Percentiles rank a stretch among this genome's conserved stretches.
phyloP scores from a whole-genome alignment of 2,113 vertebrate species.

The Menura novaehollandiae region DNA sequence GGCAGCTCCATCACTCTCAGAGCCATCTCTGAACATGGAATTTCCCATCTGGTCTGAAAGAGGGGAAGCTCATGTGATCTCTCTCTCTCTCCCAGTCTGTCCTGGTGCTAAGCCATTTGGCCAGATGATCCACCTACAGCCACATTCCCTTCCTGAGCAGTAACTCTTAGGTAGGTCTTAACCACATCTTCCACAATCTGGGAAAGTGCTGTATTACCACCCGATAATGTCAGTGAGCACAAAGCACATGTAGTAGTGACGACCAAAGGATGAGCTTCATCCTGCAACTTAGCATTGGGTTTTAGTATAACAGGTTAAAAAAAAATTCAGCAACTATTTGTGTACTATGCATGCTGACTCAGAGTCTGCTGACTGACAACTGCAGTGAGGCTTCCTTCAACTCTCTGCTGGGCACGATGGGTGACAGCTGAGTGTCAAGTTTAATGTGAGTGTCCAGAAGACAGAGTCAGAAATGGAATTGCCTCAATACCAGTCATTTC shows the following conservation, averaged over 20 bases:
- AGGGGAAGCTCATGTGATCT: background rate
- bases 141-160: background rate
- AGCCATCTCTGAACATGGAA: background rate
- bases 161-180: background rate
- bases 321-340: background rate
- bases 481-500: background rate
- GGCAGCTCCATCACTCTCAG: background rate
- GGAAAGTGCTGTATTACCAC: background rate
- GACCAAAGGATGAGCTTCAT: background rate
- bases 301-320: background rate
- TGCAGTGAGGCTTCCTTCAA: background rate
- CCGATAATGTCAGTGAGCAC: background rate
- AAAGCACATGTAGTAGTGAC: background rate
- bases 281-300: background rate
- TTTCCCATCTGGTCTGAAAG: background rate
- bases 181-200: background rate
- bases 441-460: background rate
- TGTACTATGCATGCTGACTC: background rate
- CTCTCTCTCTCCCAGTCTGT: background rate
- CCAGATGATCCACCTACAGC: background rate
- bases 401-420: background rate
- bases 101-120: background rate
- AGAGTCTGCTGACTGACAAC: slow-evolving; percentile 19
- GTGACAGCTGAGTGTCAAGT: slow-evolving; percentile 18
- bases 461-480: background rate